Evolutionary conservation across 53 echinoderm and acorn worm species (phyloP).

Genomic region (Patiria pectinifera): DNA sequence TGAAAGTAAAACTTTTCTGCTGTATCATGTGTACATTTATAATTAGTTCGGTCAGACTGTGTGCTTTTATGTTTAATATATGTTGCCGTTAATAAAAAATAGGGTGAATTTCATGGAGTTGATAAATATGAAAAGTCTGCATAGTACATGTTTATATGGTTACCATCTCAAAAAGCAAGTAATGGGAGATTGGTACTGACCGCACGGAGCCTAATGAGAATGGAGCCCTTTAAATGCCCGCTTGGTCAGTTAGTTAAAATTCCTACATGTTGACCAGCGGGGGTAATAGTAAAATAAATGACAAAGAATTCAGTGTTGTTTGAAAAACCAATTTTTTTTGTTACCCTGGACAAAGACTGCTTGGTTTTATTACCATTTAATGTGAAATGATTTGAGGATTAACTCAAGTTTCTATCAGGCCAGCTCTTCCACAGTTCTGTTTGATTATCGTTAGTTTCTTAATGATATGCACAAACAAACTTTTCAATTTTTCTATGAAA

Average conservation of each 20-base stretch:
- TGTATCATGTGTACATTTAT: slow-evolving; percentile 49
- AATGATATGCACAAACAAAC: slow-evolving; percentile 38
- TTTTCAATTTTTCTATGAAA: slow-evolving; percentile 52
- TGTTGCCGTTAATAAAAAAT: slow-evolving; percentile 3
- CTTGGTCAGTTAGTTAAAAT: too few species aligned
- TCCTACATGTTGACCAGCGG: background rate
- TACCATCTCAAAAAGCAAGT: too few species aligned
- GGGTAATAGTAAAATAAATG: background rate
- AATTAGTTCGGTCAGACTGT: slow-evolving; percentile 24
- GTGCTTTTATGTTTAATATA: slow-evolving; percentile 51
- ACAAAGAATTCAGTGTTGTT: background rate
- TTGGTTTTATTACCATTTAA: background rate
- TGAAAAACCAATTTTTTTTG: background rate
- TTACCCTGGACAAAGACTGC: background rate
- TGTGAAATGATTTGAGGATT: background rate
- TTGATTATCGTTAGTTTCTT: background rate
- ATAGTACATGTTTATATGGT: too few species aligned
- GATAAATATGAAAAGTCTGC: too few species aligned
- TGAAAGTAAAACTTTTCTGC: background rate
- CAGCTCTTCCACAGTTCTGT: slow-evolving; percentile 41
- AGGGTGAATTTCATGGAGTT: too few species aligned
- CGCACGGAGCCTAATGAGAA: too few species aligned
- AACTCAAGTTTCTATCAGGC: background rate
- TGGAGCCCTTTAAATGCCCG: too few species aligned
- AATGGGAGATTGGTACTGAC: too few species aligned